Evolutionary conservation across 2,113 vertebrate genomes (phyloP), one percentile per base, ranked within the genome.

Genomic region (Pachypanchax playfairii): DNA sequence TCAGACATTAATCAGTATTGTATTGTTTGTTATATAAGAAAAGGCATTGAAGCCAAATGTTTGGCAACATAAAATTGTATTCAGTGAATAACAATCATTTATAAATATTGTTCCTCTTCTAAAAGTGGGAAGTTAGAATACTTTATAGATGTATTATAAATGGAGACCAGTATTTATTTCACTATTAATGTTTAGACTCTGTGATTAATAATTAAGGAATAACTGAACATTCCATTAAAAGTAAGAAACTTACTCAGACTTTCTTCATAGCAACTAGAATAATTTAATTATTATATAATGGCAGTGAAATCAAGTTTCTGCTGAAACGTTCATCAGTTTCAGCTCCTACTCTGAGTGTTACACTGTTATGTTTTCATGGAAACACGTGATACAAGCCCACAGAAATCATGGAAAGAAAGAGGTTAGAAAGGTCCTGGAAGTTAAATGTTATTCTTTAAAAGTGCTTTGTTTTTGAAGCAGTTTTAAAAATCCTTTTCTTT

Each of bases 331-430:
- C 61, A n/a, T 53, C 58, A 47, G 28, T 59, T 61, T 68, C 62
- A 29, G 60, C 52, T 43, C 71, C 56, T 67, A 71, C 75, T 80
- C 70, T 71, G 75, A 91, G 82, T 60, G 21, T 80, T 71, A 86
- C 89, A 84, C 70, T 88, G 87, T 87, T 88, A 87, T 90, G 90
- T 91, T 91, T 91, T 89, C 91, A 92, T 92, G 88, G 90, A 90
- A 93, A 92, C 91, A 85, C 73, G 75, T 89, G 88, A 89, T 80
- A 92, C 88, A 91, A 91, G 91, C 88, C 90, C 85, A 89, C 84
- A 80, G 87, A 77, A 85, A 78, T 87, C 63, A 83, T 86, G 84
- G 85, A 85, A 89, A 84, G 77, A 85, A 72, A 75, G 24, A 44
- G 5, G 44, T 69, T 67, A 41, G 72, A 68, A 55, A 48, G 46